phyloP scores from a whole-genome alignment of 2,113 vertebrate genomes.

The Scopus umbretta region DNA sequence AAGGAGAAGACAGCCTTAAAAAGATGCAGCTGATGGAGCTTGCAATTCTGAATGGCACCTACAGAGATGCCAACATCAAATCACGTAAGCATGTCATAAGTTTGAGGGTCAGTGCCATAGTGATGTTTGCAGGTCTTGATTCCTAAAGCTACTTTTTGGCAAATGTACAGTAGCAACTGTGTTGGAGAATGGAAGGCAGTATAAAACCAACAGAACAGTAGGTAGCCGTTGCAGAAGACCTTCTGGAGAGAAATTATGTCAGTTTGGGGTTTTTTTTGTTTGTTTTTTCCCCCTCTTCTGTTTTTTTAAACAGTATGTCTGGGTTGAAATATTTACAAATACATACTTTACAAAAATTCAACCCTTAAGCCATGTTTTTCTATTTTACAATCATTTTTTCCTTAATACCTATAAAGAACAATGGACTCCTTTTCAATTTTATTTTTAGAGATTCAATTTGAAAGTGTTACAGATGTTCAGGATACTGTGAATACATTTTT shows the following conservation, averaged over 20 bases:
- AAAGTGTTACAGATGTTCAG: background rate
- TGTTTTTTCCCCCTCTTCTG: rapidly evolving
- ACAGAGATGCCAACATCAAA: slow-evolving; percentile 99
- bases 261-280: background rate
- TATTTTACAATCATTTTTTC: background rate
- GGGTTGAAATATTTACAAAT: background rate
- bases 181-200: background rate
- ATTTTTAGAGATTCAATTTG: background rate
- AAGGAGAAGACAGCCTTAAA: slow-evolving; percentile 99
- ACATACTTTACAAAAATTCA: background rate
- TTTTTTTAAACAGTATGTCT: background rate
- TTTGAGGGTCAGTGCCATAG: background rate
- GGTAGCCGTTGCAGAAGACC: background rate
- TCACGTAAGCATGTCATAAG: slow-evolving; percentile 85
- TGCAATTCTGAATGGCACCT: slow-evolving; percentile 97
- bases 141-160: background rate
- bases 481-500: slow-evolving; percentile 15
- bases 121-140: background rate
- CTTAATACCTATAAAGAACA: background rate
- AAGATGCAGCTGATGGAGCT: slow-evolving; percentile 99
- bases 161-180: background rate
- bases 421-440: background rate
- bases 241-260: background rate
- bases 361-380: background rate
- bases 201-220: background rate